Base-by-base conservation (phyloP, 2,113 vertebrate genomes). In the Apteryx mantelli region DNA sequence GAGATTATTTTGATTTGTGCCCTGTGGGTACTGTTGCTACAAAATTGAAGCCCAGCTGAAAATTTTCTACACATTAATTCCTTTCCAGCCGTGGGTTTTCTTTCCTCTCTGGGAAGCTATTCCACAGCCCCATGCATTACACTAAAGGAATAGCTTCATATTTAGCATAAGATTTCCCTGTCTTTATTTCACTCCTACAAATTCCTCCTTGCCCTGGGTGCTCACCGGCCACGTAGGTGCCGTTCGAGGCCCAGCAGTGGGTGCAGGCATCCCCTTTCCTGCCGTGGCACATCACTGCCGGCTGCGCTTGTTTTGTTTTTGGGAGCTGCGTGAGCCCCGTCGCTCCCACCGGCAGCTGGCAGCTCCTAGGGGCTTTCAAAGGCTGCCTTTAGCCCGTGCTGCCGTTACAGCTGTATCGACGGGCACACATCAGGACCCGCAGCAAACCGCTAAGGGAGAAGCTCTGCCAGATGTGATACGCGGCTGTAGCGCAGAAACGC, bases 281-380 rank as follows among this genome's bases (percentile, higher is more conserved):
- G 32, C 18, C 30, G 32, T 20, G 32, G 26, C 56, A 60, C 17
- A 4, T 60, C 9, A 8, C 17, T 60, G 30, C 26, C 18, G 9
- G 56, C 56, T 58, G 56, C 56, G 11, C 56, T 46, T 46, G 3
- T 76, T 73, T 68, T 7, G 11, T 19, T 84, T 53, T 44, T 61
- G 0, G 0, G 44, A 70, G 77, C 38, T 83, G 75, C 58, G 21
- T 36, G 74, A 75, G 46, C 50, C 65, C 14, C 18, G 7, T 0
- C 15, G 38, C 42, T 68, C 58, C 48, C 65, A 88, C 42, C 21
- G 38, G 7, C 66, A 16, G 6, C 15, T 36, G 12, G 46, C 46
- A 19, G 46, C 46, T 36, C 2, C 0, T n/a, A 5, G 11, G 5
- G 3, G 24, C n/a, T 60, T 46, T 10, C 22, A 17, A 24, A 50